Percentiles rank a stretch among this genome's conserved stretches.
Evolutionary conservation across 2,888 invertebrate genomes (phyloP).

Genomic region (Glaucopsyche alexis): DNA sequence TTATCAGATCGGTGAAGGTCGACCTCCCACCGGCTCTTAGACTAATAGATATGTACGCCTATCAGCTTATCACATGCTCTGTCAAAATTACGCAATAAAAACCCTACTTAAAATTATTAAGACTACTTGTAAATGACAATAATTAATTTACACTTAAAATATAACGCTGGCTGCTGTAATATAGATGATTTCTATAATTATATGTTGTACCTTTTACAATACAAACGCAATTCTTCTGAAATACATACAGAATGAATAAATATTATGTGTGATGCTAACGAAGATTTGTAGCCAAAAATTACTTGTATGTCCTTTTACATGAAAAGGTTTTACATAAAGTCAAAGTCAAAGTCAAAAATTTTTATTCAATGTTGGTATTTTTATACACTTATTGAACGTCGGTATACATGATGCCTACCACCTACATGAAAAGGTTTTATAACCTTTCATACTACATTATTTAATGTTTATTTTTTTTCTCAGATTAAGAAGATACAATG

Average conservation of each 20-base stretch:
- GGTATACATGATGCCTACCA: too few species aligned
- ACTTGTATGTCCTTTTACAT: neutral
- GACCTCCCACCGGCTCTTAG: too few species aligned
- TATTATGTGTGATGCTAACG: too few species aligned
- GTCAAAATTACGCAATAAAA: constrained; percentile 24
- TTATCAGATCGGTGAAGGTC: too few species aligned
- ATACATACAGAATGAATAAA: neutral
- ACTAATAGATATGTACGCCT: constrained; percentile 52
- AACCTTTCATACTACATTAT: too few species aligned
- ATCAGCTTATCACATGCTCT: constrained; percentile 29
- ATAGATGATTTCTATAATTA: neutral
- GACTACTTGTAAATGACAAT: neutral
- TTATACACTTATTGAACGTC: too few species aligned
- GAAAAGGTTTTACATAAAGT: too few species aligned
- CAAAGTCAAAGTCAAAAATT: too few species aligned
- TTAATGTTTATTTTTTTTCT: too few species aligned
- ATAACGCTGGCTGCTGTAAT: neutral
- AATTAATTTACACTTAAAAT: constrained; percentile 4
- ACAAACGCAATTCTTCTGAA: neutral
- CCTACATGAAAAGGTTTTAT: too few species aligned
- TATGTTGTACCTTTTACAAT: neutral
- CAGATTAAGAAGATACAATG: too few species aligned
- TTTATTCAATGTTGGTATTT: too few species aligned
- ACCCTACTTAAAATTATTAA: neutral
- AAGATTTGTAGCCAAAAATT: neutral